Base-by-base conservation (phyloP, 2,113 vertebrate species). In the Sinocyclocheilus anophthalmus region DNA sequence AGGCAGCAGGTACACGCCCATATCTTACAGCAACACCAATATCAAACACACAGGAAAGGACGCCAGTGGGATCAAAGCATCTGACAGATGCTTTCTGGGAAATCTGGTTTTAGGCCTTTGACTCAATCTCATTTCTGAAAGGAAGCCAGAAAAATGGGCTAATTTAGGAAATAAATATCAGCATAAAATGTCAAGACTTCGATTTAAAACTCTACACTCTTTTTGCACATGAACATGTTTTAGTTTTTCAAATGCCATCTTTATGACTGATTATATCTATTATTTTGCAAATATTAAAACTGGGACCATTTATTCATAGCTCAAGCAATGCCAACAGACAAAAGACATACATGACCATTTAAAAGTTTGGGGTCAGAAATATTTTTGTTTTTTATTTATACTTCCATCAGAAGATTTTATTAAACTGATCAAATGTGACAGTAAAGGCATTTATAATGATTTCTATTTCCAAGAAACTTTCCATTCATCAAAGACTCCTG, bases 1-100 rank as follows among this genome's bases (percentile, higher is more conserved):
- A 48, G 61, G 26, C 72, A 76, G 69, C 76, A 67, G 37, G 69
- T 88, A 55, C 53, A 72, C 39, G 22, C 10, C 48, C 84, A 72
- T 30, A 81, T 33, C 13, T 3, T 11, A 86, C 37, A 59, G 24
- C n/a, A 57, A 61, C 75, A 67, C 81, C 87, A 73, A n/a, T 30
- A 78, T 65, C 33, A n/a, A 72, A 78, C 84, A 83, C 55, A 79
- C 70, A 14, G 24, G 69, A 59, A 48, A 59, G 59, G 30, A 26
- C 12, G 39, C 42, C 37, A 61, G 9, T 48, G 73, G 7, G 9
- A 75, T 37, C 22, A 78, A 80, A 65, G 20, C 42, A 5, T 48
- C 45, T 39, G 61, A 86, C 69, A 69, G 57, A 33, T 20, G 39
- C 50, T 53, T 50, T 83, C 65, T 53, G 42, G 24, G 20, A 70